These are phyloP conservation scores for Meloidogyne exigua DNA, from an alignment of 1,140 invertebrate genomes.

Conservation along the genomic window DNA sequence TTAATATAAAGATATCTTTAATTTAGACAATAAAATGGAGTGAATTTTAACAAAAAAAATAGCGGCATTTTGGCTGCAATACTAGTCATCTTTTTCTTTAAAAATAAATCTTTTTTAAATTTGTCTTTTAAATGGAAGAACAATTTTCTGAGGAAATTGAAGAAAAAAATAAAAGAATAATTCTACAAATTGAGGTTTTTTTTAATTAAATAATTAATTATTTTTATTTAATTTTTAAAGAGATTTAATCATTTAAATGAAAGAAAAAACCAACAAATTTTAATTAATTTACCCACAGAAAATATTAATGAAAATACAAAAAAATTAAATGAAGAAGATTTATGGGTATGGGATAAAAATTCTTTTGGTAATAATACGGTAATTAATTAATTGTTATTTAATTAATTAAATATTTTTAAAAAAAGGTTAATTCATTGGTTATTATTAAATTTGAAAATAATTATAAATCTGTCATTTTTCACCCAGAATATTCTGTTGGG, in stretches of 20 bases:
- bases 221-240: not conserved
- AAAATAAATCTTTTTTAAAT: not conserved
- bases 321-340: not conserved
- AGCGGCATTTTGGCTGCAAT: too few relatives aligned
- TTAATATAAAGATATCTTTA: too few relatives aligned
- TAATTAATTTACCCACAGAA: not conserved
- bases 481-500: slow-evolving; percentile 35
- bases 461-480: slow-evolving; percentile 29
- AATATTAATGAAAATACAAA: not conserved
- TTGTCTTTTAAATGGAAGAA: not conserved
- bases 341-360: not conserved
- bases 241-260: not conserved
- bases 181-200: not conserved
- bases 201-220: not conserved
- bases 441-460: slow-evolving; percentile 2
- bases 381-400: not conserved
- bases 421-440: not conserved
- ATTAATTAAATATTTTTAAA: not conserved
- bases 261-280: not conserved
- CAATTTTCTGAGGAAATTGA: not conserved
- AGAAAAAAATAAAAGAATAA: not conserved
- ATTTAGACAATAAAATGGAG: too few relatives aligned
- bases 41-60: too few relatives aligned
- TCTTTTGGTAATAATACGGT: not conserved
- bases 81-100: not conserved